Base-by-base conservation (phyloP, 2,113 vertebrate species). In the Climacteris rufus region DNA sequence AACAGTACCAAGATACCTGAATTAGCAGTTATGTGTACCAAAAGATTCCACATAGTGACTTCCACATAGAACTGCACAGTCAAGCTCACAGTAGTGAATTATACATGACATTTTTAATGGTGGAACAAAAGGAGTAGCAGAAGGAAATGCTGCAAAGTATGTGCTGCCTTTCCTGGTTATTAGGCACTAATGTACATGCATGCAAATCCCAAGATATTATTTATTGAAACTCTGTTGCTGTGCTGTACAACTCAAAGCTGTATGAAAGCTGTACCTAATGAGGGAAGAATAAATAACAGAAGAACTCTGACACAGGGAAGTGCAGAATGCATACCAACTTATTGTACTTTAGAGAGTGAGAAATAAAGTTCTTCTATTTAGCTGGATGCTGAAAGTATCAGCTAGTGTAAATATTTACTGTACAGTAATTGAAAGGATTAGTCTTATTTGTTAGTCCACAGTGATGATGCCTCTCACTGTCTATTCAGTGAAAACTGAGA, bases 91-190 rank as follows among this genome's bases (percentile, higher is more conserved):
- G 14, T 59, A 61, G 39, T 97, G 83, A 92, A 90, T 97, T 97
- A 94, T 97, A 68, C 84, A 82, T 95, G 80, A 71, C 28, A 75
- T 61, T 83, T 93, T 93, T 96, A 96, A 94, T 92, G 74, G 65
- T 94, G 85, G 60, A 96, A 90, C 79, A 90, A 95, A 96, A 88
- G 65, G 64, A 89, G 66, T 10, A 54, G 76, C 92, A 92, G 84
- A 95, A 97, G 79, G 90, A 83, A 86, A 63, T 47, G 23, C 85
- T 72, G 70, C 61, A 70, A 37, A 93, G 40, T 69, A 14, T 14
- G 1, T 57, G 74, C 79, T 39, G 47, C 76, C 72, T 93, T 95
- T 2, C 0, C 42, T 79, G 72, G 59, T 95, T 92, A 90, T 80
- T 94, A 97, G 91, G 56, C 80, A 33, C 35, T 52, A 83, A 54